Percentiles rank a stretch among this genome's conserved stretches.
phyloP scores from a whole-genome alignment of 2,888 invertebrate species.

The Autographa pulchrina region DNA sequence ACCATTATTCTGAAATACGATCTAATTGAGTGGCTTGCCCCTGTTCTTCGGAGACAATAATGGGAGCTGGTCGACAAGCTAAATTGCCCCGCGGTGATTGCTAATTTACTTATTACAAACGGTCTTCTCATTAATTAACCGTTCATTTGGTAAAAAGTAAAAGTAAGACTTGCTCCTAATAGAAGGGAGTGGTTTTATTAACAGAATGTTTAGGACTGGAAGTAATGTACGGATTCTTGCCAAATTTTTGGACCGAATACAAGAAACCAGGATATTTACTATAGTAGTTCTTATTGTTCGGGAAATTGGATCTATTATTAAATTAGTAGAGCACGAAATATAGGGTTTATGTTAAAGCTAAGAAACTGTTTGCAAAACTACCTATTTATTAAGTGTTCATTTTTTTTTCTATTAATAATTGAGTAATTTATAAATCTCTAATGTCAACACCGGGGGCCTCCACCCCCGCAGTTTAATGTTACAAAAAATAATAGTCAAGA shows the following conservation, averaged over 20 bases:
- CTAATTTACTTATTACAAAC: constrained; percentile 64
- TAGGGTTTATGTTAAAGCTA: not conserved
- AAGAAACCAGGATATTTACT: constrained; percentile 1
- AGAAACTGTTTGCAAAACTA: not conserved
- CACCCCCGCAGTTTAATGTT: no score
- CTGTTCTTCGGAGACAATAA: constrained; percentile 59
- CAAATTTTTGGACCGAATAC: not conserved
- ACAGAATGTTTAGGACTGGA: not conserved
- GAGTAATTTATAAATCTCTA: no score
- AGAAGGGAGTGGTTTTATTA: constrained; percentile 15
- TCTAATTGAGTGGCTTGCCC: constrained; percentile 71
- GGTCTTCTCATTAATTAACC: constrained; percentile 53
- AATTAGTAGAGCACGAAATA: not conserved
- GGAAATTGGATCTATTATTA: not conserved
- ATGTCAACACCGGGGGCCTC: no score
- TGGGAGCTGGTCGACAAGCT: constrained; percentile 45
- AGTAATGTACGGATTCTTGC: not conserved
- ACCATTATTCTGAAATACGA: constrained; percentile 78
- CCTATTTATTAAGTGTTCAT: no score
- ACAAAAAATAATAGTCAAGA: no score
- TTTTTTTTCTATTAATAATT: no score
- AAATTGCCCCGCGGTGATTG: constrained; percentile 54
- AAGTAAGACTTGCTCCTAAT: constrained; percentile 29
- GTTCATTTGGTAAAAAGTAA: constrained; percentile 41
- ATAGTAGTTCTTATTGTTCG: not conserved